Evolutionary conservation across 2,888 invertebrate species (phyloP), one percentile per base, ranked within the genome.

Genomic region (Tiphia femorata): DNA sequence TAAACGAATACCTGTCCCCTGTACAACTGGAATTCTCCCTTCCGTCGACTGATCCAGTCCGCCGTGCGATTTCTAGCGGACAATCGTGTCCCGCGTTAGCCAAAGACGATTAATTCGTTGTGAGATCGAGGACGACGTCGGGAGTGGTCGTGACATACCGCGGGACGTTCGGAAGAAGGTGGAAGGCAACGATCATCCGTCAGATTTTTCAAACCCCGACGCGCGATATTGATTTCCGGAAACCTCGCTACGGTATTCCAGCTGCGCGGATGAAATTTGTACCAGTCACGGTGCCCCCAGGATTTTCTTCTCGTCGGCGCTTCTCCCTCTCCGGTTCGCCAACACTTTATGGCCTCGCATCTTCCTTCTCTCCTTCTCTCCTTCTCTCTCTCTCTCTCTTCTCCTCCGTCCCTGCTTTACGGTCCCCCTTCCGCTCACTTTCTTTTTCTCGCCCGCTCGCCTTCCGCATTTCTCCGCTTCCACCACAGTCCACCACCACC

Each of bases 261-360:
- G 60, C 46, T 43, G 57, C 62, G 64, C 47, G 65, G 63, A 63
- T 75, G 63, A 72, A 72, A 74, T 73, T 73, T 67, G 70, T 70
- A 72, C 60, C 44, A 66, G 71, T 73, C 72, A 70, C 49, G 52
- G 40, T 35, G 21, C 47, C 27, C 37, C 17, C 40, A 44, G 42
- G 59, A 66, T 59, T 59, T 65, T 64, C 58, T 29, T 16, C 48
- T 38, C 54, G 37, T 42, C 44, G 19, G 12, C 25, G 46, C 51
- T 38, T 38, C 12, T 30, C 38, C 55, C 7, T 23, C 23, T 38
- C 52, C 49, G 43, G 41, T 37, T 54, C 20, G 14, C 30, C 19
- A 49, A 44, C 55, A 62, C 67, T 70, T 71, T 66, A 70, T 50
- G 58, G 58, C 38, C 56, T 49, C 51, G 56, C 23, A 44, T 29